These are phyloP conservation scores for Triplophysa siluroides DNA, from an alignment of 2,113 vertebrate species.

Conservation along the genomic window DNA sequence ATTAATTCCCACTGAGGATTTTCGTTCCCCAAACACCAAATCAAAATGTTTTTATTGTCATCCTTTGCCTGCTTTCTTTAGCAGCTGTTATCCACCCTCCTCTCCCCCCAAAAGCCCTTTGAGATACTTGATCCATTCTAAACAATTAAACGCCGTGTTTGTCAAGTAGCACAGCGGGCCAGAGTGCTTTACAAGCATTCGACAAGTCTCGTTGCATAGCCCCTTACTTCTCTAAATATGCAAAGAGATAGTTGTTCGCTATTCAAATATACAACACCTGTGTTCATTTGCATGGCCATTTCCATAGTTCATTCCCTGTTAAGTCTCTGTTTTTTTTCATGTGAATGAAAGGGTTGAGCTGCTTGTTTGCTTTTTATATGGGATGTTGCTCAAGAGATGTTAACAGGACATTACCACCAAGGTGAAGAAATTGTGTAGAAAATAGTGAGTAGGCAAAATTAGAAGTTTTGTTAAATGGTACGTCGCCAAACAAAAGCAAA, in stretches of 20 bases:
- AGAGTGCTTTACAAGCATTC: slow-evolving; percentile 17
- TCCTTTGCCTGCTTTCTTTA: slow-evolving; percentile 37
- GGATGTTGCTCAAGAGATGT: slow-evolving; percentile 31
- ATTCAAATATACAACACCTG: not conserved
- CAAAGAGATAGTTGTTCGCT: not conserved
- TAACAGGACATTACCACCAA: slow-evolving; percentile 51
- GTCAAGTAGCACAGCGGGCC: slow-evolving; percentile 8
- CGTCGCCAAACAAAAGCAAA: no score
- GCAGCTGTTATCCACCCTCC: slow-evolving; percentile 44
- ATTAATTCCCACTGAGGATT: slow-evolving; percentile 4
- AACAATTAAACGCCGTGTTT: slow-evolving; percentile 38
- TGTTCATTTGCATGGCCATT: slow-evolving; percentile 20
- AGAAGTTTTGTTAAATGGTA: not conserved
- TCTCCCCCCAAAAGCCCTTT: slow-evolving; percentile 24
- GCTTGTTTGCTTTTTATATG: slow-evolving; percentile 52
- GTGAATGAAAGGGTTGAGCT: slow-evolving; percentile 7
- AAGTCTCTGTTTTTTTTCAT: not conserved
- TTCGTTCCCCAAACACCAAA: slow-evolving; percentile 9
- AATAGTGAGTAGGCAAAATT: not conserved
- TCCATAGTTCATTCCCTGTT: not conserved
- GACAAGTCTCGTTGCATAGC: not conserved
- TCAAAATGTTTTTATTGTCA: slow-evolving; percentile 34
- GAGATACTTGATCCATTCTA: slow-evolving; percentile 25
- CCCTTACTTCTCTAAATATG: slow-evolving; percentile 23
- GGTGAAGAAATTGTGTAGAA: slow-evolving; percentile 18